Percentiles rank a stretch among this genome's conserved stretches.
phyloP scores from a whole-genome alignment of 2,113 vertebrate species.

The Spermophilus dauricus region DNA sequence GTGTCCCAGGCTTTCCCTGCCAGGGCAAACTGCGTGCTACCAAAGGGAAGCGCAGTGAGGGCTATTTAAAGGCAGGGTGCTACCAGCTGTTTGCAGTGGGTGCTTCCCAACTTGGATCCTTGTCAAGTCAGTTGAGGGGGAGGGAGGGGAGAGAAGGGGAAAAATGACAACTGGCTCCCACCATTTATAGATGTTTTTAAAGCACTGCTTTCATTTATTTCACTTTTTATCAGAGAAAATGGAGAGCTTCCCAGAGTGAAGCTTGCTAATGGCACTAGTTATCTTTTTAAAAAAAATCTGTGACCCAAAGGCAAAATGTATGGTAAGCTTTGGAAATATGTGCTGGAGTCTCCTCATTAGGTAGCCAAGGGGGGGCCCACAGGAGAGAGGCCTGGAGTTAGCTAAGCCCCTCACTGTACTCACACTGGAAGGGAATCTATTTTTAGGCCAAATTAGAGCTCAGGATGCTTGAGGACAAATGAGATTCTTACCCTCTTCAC shows the following conservation, averaged over 20 bases:
- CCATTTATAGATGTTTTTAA: slow-evolving; percentile 43
- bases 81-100: slow-evolving; percentile 20
- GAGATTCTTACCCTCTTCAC: neutral
- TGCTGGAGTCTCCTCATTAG: neutral
- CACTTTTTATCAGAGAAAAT: slow-evolving; percentile 67
- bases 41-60: slow-evolving; percentile 37
- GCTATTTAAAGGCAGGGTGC: slow-evolving; percentile 60
- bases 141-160: neutral
- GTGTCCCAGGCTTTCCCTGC: slow-evolving; percentile 76
- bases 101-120: neutral
- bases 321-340: neutral
- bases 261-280: slow-evolving; percentile 39
- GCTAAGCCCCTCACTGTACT: neutral
- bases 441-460: slow-evolving; percentile 35
- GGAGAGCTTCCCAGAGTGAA: slow-evolving; percentile 40
- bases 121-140: neutral
- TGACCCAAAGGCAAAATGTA: slow-evolving; percentile 44
- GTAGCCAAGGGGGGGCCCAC: neutral
- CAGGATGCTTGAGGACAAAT: neutral
- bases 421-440: neutral
- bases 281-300: slow-evolving; percentile 45
- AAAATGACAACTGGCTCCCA: slow-evolving; percentile 28
- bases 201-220: slow-evolving; percentile 71
- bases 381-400: neutral
- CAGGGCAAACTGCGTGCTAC: neutral